Percentiles rank a stretch among this genome's conserved stretches.
Evolutionary conservation across 2,888 invertebrate genomes (phyloP).

Genomic region (Steinernema scapterisci): DNA sequence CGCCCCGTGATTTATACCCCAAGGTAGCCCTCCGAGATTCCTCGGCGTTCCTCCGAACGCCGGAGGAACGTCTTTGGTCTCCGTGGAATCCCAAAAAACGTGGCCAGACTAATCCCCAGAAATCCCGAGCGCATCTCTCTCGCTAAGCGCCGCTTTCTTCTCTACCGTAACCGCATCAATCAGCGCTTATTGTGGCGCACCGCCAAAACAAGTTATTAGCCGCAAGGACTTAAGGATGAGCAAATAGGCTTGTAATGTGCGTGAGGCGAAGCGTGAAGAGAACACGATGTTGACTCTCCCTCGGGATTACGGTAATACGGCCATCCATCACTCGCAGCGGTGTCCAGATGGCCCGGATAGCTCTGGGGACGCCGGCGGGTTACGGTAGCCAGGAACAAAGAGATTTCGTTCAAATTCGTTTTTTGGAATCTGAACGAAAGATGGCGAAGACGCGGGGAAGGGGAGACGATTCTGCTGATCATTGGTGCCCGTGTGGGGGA

Average conservation of each 20-base stretch:
- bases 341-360: conserved; percentile 21
- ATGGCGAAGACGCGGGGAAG: no score
- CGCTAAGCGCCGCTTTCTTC: neutral
- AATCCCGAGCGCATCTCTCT: neutral
- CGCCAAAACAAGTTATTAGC: conserved; percentile 3
- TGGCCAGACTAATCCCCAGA: neutral
- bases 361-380: conserved; percentile 4
- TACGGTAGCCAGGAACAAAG: conserved; percentile 24
- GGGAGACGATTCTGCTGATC: no score
- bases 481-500: no score
- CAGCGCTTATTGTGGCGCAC: neutral
- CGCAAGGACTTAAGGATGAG: neutral
- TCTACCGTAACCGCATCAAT: neutral
- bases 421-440: no score
- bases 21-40: no score
- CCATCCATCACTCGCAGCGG: conserved; percentile 14
- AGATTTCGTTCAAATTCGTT: no score
- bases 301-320: conserved; percentile 27
- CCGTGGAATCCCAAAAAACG: neutral
- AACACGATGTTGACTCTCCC: conserved; percentile 19
- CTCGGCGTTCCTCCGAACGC: neutral
- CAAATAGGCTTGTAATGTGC: neutral
- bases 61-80: neutral
- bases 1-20: neutral
- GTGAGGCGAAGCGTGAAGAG: conserved; percentile 13